These are phyloP conservation scores for Tor tambroides DNA, from an alignment of 2,113 vertebrate genomes.

Conservation along the genomic window DNA sequence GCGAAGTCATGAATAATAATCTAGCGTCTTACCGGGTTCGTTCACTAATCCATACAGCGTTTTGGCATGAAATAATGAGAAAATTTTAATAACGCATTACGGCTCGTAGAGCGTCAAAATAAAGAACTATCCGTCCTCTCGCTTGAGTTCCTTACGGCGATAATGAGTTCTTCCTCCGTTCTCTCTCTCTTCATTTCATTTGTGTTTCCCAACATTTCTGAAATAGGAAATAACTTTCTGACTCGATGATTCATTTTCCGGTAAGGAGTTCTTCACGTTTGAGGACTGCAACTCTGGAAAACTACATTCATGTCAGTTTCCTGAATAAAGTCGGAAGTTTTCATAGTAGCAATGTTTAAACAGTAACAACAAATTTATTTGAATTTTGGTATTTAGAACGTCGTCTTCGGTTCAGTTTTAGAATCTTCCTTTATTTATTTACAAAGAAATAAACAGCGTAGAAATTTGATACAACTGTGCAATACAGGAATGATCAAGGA, in stretches of 20 bases:
- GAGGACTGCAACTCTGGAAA: background rate
- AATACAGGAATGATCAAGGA: too few species aligned
- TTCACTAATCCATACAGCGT: background rate
- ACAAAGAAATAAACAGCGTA: too few species aligned
- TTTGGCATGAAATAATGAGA: background rate
- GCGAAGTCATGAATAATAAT: background rate
- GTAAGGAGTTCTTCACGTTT: background rate
- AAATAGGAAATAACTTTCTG: conserved; percentile 16
- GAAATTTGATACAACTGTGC: too few species aligned
- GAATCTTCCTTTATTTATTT: too few species aligned
- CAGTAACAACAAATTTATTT: too few species aligned
- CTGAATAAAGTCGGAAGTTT: background rate
- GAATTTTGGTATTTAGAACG: too few species aligned
- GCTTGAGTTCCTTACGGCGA: background rate
- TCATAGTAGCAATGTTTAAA: background rate
- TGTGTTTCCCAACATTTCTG: conserved; percentile 8
- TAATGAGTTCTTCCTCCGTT: background rate
- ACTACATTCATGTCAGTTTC: background rate
- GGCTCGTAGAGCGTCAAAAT: background rate
- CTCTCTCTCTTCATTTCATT: background rate
- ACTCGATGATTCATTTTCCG: background rate
- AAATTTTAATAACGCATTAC: background rate
- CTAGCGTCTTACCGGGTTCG: background rate
- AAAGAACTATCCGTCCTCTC: background rate
- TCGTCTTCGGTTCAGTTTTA: too few species aligned